Evolutionary conservation across 1,140 invertebrate species (phyloP), one percentile per base, ranked within the genome.

Genomic region (Ceratoteleas bidentatus): DNA sequence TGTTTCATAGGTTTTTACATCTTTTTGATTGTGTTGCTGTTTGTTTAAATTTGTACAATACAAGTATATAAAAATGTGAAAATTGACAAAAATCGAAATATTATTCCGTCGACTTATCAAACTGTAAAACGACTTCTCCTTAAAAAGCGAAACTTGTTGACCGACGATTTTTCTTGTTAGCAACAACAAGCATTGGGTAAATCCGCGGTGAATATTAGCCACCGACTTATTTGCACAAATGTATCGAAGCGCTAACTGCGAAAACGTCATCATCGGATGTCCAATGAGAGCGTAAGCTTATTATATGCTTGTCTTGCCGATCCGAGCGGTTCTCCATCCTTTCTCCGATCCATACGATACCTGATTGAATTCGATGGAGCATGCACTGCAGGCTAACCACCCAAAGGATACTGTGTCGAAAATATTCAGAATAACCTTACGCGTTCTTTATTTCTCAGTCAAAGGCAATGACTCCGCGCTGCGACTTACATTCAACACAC

Each of bases 331-430:
- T 81, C 66, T 76, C 80, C 61, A 84, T 81, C 72, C 78, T 81
- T 81, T 85, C 76, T 80, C 68, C 72, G 50, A 74, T 66, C 62
- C 54, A 79, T 74, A 84, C 86, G 83, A 66, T 64, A 83, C 84
- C 66, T 87, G 86, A 90, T 90, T 88, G 85, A 84, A 88, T 61
- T 85, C 83, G 88, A 90, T 89, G 87, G 87, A 84, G 84, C 88
- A 87, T 85, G 58, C 83, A 85, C 77, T 79, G 58, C 83, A 84
- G 84, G 83, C 88, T 90, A 89, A 89, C 88, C 87, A 85, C 86
- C 86, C 86, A 85, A 81, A 85, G 88, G 85, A 90, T 90, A 88
- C 86, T 88, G 84, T 87, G 84, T 89, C 89, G 83, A 86, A 88
- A 86, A 88, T 87, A 88, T 87, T 87, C 74, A 40, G 74, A 86